Evolutionary conservation across 2,113 vertebrate species (phyloP), one percentile per base, ranked within the genome.

Genomic region (Siphamia tubifer): DNA sequence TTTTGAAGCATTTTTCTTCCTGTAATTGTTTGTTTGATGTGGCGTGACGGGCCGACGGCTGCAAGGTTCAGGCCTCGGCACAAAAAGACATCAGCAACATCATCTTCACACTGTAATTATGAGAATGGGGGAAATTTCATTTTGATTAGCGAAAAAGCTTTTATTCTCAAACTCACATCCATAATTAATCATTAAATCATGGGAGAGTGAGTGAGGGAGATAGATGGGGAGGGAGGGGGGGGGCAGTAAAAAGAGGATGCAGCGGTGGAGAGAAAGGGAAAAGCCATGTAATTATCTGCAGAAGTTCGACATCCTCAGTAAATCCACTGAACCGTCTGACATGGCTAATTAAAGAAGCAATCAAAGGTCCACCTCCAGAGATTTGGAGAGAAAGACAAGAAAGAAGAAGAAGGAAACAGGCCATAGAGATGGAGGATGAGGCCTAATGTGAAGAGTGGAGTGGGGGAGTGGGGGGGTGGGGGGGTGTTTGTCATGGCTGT

Each of bases 181-280:
- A 94, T 97, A 97, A 98, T 98, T 96, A 98, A 97, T 96, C 95
- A 97, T 95, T 94, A 96, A 95, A 96, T 97, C 94, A 95, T 95
- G 74, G 63, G 85, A 83, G 83, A 77, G 77, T 88, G 84, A 87
- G 73, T 81, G 82, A 87, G 79, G 93, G 92, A 67, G 84, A 74
- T 64, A 70, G 72, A 85, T 66, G 61, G 74, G 49, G 94, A 92
- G 42, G 56, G 51, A n/a, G 61, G 74, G 52, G 43, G 93, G 93
- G 36, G 42, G 40, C 48, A 35, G 83, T 72, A 77, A 65, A 79
- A 78, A 75, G 51, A 70, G 74, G 72, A 76, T 91, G 64, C 55
- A 64, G 61, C 61, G 45, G 57, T 48, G 51, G 80, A 94, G 68
- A 73, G 94, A 83, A 84, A 87, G 86, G 75, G 58, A 92, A 93